Evolutionary conservation across 2,888 invertebrate species (phyloP), one percentile per base, ranked within the genome.

Genomic region (Shargacucullia verbasci): DNA sequence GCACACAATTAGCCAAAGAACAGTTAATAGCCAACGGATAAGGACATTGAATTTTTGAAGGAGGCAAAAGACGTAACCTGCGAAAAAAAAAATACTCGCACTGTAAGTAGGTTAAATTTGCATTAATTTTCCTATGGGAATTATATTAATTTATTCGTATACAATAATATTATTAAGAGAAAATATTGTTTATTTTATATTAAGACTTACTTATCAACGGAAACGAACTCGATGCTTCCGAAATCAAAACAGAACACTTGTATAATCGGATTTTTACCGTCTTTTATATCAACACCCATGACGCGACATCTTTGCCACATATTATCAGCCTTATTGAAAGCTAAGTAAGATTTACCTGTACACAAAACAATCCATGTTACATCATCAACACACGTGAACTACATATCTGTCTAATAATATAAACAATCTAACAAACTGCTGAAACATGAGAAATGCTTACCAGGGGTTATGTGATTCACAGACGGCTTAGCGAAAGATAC

Each of bases 301-400:
- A 97, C 86, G 44, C 95, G 90, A 9, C 95, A 96, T 52, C 98
- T 95, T 77, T 96, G 96, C 97, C 97, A 98, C 70, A 90, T 86
- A 15, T 94, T 90, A 72, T 95, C 95, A 0, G 80, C 82, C 45
- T 84, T 80, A 79, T 95, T 95, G 78, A 92, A 94, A 1, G 95
- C 95, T 55, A 96, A 89, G 81, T 96, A 97, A 8, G 95, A 84
- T 83, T 95, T 94, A 66, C 95, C 97, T 95, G 87, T 12, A 53
- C 0, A 45, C 10, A 49, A 14, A 43, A 53, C 0, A 46, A 0
- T 5, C 34, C 33, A 56, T 15, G 35, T 43, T 35, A 49, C n/a
- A 20, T 20, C 2, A 20, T 20, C 20, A 20, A 20, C 20, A 9
- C 31, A n/a, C n/a, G n/a, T n/a, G n/a, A n/a, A n/a, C n/a, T n/a